Evolutionary conservation across 2,113 vertebrate species (phyloP).

Genomic region (Leucopsar rothschildi): DNA sequence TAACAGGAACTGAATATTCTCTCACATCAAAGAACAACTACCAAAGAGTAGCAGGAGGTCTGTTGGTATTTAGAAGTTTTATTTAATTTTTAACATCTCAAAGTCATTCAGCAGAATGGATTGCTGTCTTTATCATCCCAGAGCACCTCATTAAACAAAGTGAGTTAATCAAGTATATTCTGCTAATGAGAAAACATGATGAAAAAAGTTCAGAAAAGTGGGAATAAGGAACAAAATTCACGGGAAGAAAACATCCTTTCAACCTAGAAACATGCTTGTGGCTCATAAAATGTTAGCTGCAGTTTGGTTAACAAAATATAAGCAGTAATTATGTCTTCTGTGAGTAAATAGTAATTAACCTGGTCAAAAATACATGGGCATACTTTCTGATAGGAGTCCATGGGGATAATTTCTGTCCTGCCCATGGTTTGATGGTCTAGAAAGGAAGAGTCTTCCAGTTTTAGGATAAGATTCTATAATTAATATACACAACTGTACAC

Average conservation of each 20-base stretch:
- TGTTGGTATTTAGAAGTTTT: neutral
- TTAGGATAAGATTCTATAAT: neutral
- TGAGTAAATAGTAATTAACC: neutral
- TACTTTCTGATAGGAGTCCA: neutral
- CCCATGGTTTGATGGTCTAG: neutral
- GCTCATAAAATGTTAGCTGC: neutral
- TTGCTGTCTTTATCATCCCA: constrained; percentile 11
- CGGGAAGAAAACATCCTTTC: neutral
- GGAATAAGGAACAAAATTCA: neutral
- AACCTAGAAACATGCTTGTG: neutral
- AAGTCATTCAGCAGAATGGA: constrained; percentile 3
- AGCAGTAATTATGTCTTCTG: neutral
- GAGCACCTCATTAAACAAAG: constrained; percentile 29
- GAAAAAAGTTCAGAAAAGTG: neutral
- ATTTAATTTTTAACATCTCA: neutral
- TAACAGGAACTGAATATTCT: neutral
- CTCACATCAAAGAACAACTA: neutral
- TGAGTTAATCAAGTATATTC: constrained; percentile 15
- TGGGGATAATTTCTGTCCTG: neutral
- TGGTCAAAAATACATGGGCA: neutral
- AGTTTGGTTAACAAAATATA: neutral
- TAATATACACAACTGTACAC: neutral
- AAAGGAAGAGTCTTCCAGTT: neutral
- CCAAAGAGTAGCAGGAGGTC: neutral
- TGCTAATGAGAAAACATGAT: constrained; percentile 19